Evolutionary conservation across 2,797 vertebrate species (phyloP), one percentile per base, ranked within the genome.

Genomic region (Leptatherina wallacei): DNA sequence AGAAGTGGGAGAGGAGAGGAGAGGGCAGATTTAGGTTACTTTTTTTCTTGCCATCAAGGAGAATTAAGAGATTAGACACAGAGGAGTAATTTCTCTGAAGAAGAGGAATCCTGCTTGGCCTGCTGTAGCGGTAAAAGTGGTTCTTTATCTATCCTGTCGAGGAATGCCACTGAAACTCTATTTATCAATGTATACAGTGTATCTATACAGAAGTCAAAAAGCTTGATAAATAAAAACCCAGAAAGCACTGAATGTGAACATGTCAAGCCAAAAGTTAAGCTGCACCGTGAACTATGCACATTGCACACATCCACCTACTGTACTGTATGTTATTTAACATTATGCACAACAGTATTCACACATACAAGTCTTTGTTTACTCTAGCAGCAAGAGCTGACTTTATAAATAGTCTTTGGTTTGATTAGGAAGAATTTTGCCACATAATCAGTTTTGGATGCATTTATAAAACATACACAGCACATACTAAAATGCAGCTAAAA

Each of bases 31-130:
- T 81, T 27, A 44, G 68, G 76, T 82, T 61, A 76, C 70, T 74
- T 71, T 69, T 69, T 47, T 49, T 77, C 49, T 49, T 74, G 73
- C 77, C 51, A 77, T 85, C 57, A 32, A 60, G 56, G 51, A 77
- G 87, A 86, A 90, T 88, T 78, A 91, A 80, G 71, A 77, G 88
- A 89, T 92, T 85, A 88, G 65, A 74, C 49, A 49, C 47, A 58
- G 69, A 67, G 36, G 56, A 73, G 66, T 71, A n/a, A 33, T 80
- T 76, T 83, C 62, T 57, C 30, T 77, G 69, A 73, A 71, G 5
- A 36, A 24, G 65, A 71, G 38, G 69, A 75, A 73, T 73, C 56
- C 56, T 42, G 42, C 71, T 69, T 29, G 42, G 69, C 52, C 75
- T 62, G 65, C 30, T 73, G 44, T 60, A 38, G 60, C 18, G 58